These are phyloP conservation scores for Antheraea mylitta DNA, from an alignment of 1,140 invertebrate genomes.

Conservation along the genomic window DNA sequence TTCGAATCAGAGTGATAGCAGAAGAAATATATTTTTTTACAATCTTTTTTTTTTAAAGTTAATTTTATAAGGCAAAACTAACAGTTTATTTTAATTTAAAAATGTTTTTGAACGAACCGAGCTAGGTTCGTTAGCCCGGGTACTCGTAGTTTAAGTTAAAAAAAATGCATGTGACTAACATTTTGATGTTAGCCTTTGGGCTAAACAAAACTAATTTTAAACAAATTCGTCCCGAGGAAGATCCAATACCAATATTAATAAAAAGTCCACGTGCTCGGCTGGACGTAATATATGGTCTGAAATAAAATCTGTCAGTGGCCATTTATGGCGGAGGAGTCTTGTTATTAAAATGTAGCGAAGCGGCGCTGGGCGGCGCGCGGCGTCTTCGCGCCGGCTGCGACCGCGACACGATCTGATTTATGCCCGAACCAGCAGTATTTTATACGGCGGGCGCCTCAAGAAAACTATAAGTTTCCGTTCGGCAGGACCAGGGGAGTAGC, in stretches of 20 bases:
- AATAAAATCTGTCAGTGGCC: conserved; percentile 73
- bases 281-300: conserved; percentile 64
- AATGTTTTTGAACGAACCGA: too few relatives aligned
- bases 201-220: conserved; percentile 9
- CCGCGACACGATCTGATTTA: conserved; percentile 72
- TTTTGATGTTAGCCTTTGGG: too few relatives aligned
- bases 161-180: too few relatives aligned
- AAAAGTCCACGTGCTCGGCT: conserved; percentile 54
- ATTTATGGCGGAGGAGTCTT: conserved; percentile 62
- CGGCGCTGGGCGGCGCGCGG: conserved; percentile 35
- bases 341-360: conserved; percentile 75
- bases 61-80: too few relatives aligned
- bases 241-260: conserved; percentile 41
- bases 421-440: conserved; percentile 70
- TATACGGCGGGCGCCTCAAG: conserved; percentile 76
- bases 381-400: conserved; percentile 61
- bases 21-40: too few relatives aligned
- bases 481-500: conserved; percentile 69
- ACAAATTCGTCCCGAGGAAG: conserved; percentile 10
- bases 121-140: too few relatives aligned
- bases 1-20: too few relatives aligned
- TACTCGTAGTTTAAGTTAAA: too few relatives aligned
- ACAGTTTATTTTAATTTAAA: too few relatives aligned
- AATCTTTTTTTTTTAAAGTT: too few relatives aligned
- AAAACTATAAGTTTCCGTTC: conserved; percentile 78